phyloP scores from a whole-genome alignment of 2,888 invertebrate genomes.

The Cancer borealis region DNA sequence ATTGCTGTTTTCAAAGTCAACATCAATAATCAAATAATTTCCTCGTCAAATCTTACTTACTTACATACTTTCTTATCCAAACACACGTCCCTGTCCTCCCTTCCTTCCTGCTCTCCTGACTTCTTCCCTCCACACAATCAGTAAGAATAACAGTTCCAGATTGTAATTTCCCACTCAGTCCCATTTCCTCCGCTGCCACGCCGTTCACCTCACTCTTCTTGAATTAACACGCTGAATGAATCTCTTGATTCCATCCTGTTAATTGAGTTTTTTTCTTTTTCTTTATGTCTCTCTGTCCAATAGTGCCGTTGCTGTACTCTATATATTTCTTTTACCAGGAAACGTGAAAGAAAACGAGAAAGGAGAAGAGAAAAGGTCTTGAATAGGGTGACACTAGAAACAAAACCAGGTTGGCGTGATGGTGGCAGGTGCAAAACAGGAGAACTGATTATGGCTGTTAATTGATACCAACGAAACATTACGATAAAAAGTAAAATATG shows the following conservation, averaged over 20 bases:
- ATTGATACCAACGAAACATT: neutral
- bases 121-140: neutral
- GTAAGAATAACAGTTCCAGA: neutral
- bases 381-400: neutral
- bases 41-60: too few relatives aligned
- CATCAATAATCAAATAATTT: neutral
- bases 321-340: neutral
- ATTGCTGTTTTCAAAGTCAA: neutral
- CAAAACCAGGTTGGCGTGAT: neutral
- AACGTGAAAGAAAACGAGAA: neutral
- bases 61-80: too few relatives aligned
- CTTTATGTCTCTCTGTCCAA: neutral
- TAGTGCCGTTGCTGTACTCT: neutral
- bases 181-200: neutral
- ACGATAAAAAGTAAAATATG: too few relatives aligned
- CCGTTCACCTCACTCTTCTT: neutral
- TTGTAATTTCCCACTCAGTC: constrained; percentile 2
- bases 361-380: neutral
- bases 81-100: neutral
- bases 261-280: neutral
- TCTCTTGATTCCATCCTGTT: neutral
- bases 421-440: neutral
- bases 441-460: neutral
- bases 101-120: neutral
- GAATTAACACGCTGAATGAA: neutral